Base-by-base conservation (phyloP, 2,888 invertebrate species). In the Diadromus collaris region DNA sequence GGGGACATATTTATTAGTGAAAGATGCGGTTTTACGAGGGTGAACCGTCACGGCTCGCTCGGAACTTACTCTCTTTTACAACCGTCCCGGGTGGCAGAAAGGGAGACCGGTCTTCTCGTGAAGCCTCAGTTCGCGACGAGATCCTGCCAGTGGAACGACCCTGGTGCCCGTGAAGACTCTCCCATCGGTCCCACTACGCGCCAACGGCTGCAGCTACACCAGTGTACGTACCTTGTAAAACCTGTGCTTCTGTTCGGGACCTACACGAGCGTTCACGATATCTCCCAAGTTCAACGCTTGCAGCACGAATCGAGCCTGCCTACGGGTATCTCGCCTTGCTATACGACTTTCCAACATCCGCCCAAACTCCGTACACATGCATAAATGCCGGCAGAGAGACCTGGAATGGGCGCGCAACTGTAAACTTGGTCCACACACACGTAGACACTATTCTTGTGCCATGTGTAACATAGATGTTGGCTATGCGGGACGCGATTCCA, bases 21-120 rank as follows among this genome's bases (percentile, higher is more conserved):
- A 74, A 69, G 69, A 74, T 74, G 65, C 65, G 56, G 64, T 64
- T 78, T 78, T 78, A 78, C 73, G 78, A 64, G 72, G 24, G 16
- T n/a, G 16, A 19, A 41, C 13, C 38, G 61, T 19, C 24, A 16
- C 38, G 24, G 10, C 13, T 21, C 10, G 24, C 10, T 32, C 21
- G 38, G 9, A 21, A 41, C 16, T 24, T 21, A 68, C 21, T 63
- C 44, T 41, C 73, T 73, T 74, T 78, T 78, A 74, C 73, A 70
- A 56, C 70, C 65, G 32, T 74, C 64, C 27, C 21, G 65, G 38
- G 54, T 27, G 48, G 51, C 64, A 29, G 32, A 32, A n/a, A n/a
- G n/a, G n/a, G 70, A 70, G 64, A 64, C 74, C 46, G 61, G 32
- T 46, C 60, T 44, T 69, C 34, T 46, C 21, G 48, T 44, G 70